Percentiles rank a stretch among this genome's conserved stretches.
Conservation (phyloP, 2,797 vertebrate species). For the Tokudaia muenninki region DNA sequence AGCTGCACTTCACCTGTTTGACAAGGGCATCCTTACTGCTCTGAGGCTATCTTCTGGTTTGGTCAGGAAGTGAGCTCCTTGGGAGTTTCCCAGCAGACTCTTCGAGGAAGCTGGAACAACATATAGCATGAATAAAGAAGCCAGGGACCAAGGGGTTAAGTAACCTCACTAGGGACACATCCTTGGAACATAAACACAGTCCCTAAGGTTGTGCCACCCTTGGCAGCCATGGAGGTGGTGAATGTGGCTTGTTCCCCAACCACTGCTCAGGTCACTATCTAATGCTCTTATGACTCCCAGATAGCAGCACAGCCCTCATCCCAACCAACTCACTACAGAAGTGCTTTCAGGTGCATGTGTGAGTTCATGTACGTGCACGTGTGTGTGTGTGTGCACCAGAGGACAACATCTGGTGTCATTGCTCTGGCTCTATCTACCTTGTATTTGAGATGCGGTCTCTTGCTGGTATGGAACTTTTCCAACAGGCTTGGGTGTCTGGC, state of each 20-base stretch:
- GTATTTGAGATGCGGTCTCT: neutral
- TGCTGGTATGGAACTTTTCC: neutral
- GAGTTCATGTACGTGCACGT: rapidly evolving
- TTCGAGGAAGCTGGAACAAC: rapidly evolving
- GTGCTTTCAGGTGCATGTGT: neutral
- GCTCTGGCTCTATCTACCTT: neutral
- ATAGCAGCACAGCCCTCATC: neutral
- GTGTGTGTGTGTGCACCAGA: too few relatives aligned
- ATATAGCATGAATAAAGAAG: neutral
- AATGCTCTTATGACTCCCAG: neutral
- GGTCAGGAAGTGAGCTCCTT: rapidly evolving
- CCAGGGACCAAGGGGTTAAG: neutral
- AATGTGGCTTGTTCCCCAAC: neutral
- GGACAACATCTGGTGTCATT: neutral
- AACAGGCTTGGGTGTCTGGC: neutral
- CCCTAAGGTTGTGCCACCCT: too few relatives aligned
- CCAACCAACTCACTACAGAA: neutral
- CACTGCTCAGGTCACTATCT: neutral
- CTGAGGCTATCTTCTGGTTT: neutral
- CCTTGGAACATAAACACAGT: neutral
- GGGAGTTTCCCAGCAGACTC: rapidly evolving
- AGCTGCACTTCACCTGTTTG: neutral
- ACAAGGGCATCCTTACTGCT: neutral
- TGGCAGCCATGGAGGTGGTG: rapidly evolving
- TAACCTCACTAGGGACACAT: neutral